Base-by-base conservation (phyloP, 1,140 invertebrate species). In the Cyphomyrmex costatus region DNA sequence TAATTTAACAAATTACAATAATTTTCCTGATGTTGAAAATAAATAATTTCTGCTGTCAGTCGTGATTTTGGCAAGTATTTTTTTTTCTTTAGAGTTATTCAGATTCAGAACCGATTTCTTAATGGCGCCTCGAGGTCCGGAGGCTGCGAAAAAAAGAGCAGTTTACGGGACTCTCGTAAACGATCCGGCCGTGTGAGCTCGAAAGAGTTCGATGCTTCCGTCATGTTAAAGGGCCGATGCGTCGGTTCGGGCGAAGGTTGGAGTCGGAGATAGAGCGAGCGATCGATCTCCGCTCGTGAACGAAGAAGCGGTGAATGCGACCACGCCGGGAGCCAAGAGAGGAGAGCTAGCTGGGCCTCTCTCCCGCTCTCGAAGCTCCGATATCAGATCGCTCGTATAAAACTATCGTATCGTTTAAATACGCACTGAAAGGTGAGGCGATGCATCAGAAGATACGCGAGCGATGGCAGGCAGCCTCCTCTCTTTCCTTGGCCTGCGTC, bases 351-450 rank as follows among this genome's bases (percentile, higher is more conserved):
- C 56, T 36, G 19, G 89, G 87, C 90, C 90, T 92, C 51, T 83
- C 79, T 60, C 92, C 93, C 91, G 92, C 92, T 93, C 92, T 94
- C 90, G 90, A 92, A 92, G 90, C 91, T 86, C 89, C 92, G 94
- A 94, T 95, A 95, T 95, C 95, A 95, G 95, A 95, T 95, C 94
- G 93, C 93, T 93, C 94, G 95, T 95, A 95, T 95, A 95, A 95
- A 95, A 95, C 94, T 95, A 95, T 95, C 95, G 95, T 95, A 95
- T 95, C 95, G 95, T 95, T 95, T 95, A 95, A 95, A 95, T 95
- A 95, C 95, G 94, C 95, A 95, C 95, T 95, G 95, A 95, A 95
- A 95, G 95, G 95, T 95, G 95, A 95, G 95, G 94, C 94, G 95
- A 95, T 95, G 95, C 93, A 95, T 95, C 94, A 95, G 94, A 87